Conservation (phyloP, 1,140 invertebrate genomes). For the Eupristina koningsbergeri region DNA sequence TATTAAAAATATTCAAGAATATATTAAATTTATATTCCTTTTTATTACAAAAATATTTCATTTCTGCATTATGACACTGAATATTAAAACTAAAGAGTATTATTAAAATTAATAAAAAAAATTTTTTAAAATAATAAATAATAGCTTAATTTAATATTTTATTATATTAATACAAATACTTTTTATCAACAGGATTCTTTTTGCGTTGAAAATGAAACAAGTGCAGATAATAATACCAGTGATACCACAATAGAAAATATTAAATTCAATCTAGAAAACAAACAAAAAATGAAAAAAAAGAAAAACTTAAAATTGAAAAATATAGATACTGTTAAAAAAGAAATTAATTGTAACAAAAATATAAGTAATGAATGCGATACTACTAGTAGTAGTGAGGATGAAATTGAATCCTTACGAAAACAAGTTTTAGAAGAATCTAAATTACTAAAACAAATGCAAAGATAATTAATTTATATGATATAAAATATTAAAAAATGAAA, state of each 20-base stretch:
- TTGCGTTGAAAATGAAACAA: conserved; percentile 54
- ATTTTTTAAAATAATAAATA: too few relatives aligned
- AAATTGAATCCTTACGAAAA: conserved; percentile 55
- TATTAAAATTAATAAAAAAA: too few relatives aligned
- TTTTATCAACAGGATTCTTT: conserved; percentile 61
- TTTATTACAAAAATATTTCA: too few relatives aligned
- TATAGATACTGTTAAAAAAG: background rate
- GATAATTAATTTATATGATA: background rate
- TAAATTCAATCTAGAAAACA: conserved; percentile 29
- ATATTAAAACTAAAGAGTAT: too few relatives aligned
- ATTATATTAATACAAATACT: background rate
- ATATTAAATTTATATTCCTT: too few relatives aligned
- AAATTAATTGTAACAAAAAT: conserved; percentile 28
- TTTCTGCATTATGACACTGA: too few relatives aligned
- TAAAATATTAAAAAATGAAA: background rate
- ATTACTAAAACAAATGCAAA: background rate
- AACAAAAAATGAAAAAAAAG: conserved; percentile 45
- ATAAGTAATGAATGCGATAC: conserved; percentile 27
- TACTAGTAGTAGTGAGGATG: conserved; percentile 60
- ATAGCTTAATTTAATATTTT: too few relatives aligned
- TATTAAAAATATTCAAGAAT: too few relatives aligned
- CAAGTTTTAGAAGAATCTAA: conserved; percentile 54
- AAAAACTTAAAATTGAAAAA: conserved; percentile 42
- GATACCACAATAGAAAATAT: conserved; percentile 16
- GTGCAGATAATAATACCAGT: background rate